These are phyloP conservation scores for Helicoverpa zea DNA, from an alignment of 1,140 invertebrate species.

Conservation along the genomic window DNA sequence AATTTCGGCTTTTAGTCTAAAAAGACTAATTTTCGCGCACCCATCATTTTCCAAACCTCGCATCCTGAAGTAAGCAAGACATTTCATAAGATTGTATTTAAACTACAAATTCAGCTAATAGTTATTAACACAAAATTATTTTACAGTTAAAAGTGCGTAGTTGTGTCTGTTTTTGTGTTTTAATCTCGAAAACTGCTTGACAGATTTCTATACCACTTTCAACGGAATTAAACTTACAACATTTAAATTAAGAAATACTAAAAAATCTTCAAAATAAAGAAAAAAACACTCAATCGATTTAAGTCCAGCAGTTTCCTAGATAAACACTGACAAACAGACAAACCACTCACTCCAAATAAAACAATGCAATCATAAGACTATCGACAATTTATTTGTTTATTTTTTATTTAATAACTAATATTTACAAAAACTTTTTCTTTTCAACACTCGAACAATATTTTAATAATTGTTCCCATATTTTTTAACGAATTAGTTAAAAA, in stretches of 20 bases:
- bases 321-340: not conserved
- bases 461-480: slow-evolving; percentile 41
- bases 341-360: slow-evolving; percentile 1
- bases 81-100: slow-evolving; percentile 16
- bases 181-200: not conserved
- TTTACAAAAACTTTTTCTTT: slow-evolving; percentile 27
- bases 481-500: slow-evolving; percentile 21
- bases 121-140: slow-evolving; percentile 32
- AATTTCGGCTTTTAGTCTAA: too few relatives aligned
- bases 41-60: slow-evolving; percentile 5
- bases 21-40: not conserved
- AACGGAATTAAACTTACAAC: too few relatives aligned
- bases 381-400: not conserved
- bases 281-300: too few relatives aligned
- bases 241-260: too few relatives aligned
- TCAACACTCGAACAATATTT: not conserved
- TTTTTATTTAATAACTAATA: slow-evolving; percentile 1
- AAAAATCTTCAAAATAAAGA: too few relatives aligned
- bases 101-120: slow-evolving; percentile 37
- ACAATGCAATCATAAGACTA: not conserved
- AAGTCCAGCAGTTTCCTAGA: not conserved
- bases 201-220: not conserved
- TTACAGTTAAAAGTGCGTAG: slow-evolving; percentile 1
- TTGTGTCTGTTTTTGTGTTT: not conserved
- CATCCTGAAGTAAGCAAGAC: slow-evolving; percentile 22